Conservation (phyloP, 2,888 invertebrate species). For the Bibio marci region DNA sequence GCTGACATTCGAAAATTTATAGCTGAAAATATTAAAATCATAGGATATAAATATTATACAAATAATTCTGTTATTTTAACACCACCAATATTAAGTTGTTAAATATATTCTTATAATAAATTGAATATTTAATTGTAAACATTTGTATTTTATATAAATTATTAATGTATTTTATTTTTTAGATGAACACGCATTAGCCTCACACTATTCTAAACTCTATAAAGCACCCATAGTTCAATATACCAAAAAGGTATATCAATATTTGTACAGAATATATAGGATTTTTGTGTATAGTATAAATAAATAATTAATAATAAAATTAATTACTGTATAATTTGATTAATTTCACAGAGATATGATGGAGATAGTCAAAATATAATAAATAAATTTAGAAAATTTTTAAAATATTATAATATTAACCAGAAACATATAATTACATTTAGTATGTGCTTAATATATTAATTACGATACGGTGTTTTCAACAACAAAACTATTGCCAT, state of each 20-base stretch:
- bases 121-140: not conserved
- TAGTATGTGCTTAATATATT: not conserved
- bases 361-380: not conserved
- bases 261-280: not conserved
- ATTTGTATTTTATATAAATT: not conserved
- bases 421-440: not conserved
- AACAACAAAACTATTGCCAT: not conserved
- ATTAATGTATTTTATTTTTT: too few species aligned
- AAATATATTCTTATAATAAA: not conserved
- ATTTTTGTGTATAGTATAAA: too few species aligned
- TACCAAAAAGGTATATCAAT: not conserved
- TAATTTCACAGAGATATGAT: not conserved
- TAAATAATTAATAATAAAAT: not conserved
- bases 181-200: not conserved
- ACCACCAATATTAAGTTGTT: not conserved
- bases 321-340: not conserved
- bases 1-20: not conserved
- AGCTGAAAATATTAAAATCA: not conserved
- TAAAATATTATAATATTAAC: not conserved
- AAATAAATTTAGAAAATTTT: conserved; percentile 1
- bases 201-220: not conserved
- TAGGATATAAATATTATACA: not conserved
- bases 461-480: too few species aligned
- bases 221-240: not conserved
- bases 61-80: not conserved